Base-by-base conservation (phyloP, 2,888 invertebrate genomes). In the Agrilus mali region DNA sequence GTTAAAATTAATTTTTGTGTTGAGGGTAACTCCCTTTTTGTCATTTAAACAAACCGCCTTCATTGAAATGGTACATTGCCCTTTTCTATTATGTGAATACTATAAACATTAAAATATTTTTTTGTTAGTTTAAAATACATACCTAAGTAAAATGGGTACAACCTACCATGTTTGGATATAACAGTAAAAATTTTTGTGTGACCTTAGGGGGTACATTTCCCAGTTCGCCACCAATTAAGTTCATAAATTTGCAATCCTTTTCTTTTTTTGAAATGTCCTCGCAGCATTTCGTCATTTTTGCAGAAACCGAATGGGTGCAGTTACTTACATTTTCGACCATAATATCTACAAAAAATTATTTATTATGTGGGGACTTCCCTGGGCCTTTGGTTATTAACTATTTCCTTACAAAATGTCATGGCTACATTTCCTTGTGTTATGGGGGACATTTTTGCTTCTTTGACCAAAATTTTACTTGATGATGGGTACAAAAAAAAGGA, bases 91-190 rank as follows among this genome's bases (percentile, higher is more conserved):
- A 39, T 47, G 50, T 12, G 57, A 46, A 41, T 60, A 61, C 58
- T 58, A 38, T 33, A 53, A 49, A 35, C 20, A 40, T 20, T n/a
- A 36, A 22, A 31, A 15, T 36, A 17, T 15, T 12, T 27, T 35
- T 34, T 22, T 4, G 17, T 14, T 8, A 34, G 6, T 39, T 37
- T 36, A 6, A 16, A n/a, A n/a, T n/a, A n/a, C n/a, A n/a, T n/a
- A n/a, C 20, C 14, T 40, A 14, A 32, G 14, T 3, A 16, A 13
- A 33, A 17, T 32, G 32, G 22, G 7, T n/a, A n/a, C n/a, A n/a
- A 36, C 39, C 50, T 58, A 64, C 65, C 58, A 66, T 56, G 50
- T 64, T 67, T 22, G 67, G 65, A 44, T 63, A 63, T 22, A 67
- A 54, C n/a, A 66, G 47, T 1, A 66, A 62, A 16, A 63, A 53